phyloP scores from a whole-genome alignment of 2,113 vertebrate genomes.

The Jacana jacana region DNA sequence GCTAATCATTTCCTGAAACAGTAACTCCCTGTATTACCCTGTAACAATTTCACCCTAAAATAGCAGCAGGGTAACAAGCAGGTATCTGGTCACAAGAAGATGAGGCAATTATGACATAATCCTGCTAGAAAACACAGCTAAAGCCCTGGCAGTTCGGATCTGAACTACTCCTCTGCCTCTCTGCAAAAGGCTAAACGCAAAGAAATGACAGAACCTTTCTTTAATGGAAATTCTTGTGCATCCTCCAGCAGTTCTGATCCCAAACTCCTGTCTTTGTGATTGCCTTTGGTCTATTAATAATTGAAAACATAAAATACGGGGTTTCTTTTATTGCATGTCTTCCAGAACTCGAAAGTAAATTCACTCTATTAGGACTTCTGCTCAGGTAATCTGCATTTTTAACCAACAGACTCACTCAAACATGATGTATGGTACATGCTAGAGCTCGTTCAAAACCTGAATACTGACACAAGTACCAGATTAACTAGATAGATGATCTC shows the following conservation, averaged over 20 bases:
- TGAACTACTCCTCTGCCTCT: background rate
- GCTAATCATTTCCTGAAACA: background rate
- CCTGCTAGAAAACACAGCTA: background rate
- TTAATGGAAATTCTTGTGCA: background rate
- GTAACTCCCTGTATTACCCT: background rate
- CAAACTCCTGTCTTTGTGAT: background rate
- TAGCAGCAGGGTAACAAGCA: background rate
- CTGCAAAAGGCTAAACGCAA: background rate
- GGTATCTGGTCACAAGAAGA: conserved; percentile 3
- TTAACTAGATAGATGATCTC: background rate
- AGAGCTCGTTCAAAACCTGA: background rate
- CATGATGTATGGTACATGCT: background rate
- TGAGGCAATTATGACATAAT: background rate
- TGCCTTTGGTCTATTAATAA: background rate
- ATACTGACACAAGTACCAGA: background rate
- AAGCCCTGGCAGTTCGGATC: background rate
- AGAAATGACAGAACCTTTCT: background rate
- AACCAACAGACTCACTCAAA: background rate
- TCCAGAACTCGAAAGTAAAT: background rate
- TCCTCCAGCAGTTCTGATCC: background rate
- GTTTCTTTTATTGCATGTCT: background rate
- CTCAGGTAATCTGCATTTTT: background rate
- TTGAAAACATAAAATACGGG: background rate
- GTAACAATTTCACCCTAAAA: background rate
- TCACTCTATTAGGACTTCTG: background rate